Base-by-base conservation (phyloP, 2,797 vertebrate species). In the Trachurus trachurus region DNA sequence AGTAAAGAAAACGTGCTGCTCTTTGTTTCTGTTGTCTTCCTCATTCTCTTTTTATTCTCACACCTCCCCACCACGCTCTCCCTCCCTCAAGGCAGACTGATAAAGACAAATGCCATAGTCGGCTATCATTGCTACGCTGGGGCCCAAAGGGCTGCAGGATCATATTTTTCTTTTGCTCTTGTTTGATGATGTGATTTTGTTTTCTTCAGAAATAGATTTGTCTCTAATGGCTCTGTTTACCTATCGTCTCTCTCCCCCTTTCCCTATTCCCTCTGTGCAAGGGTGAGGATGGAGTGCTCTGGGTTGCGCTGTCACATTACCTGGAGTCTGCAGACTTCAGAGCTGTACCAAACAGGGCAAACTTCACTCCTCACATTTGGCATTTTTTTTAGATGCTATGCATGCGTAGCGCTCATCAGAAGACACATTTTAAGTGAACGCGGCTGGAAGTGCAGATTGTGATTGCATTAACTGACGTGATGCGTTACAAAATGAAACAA, bases 101-200 rank as follows among this genome's bases (percentile, higher is more conserved):
- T 96, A 95, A 96, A 96, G 95, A 96, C 94, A 95, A 94, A 96
- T 96, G 94, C 93, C 92, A 92, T 89, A 92, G 94, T 94, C 89
- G 86, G 92, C 94, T 93, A 94, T 95, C 94, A 93, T 93, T 90
- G 92, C 94, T 91, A 84, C 69, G 71, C 85, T 45, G 53, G 78
- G 92, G 87, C 93, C 95, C 92, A 82, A 65, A 92, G 94, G 92
- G 92, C 89, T 86, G 89, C 84, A 87, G 89, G 90, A 88, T 95
- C 93, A 95, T 94, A 95, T 96, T 96, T 95, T 94, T 95, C 91
- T 93, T 94, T 92, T 94, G 94, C 92, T 89, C 88, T 93, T 96
- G 94, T 96, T 95, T 96, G 95, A 96, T 95, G 95, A 95, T 95
- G 94, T 96, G 95, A 95, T 96, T 96, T 95, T 95, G 94, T 94